Percentiles rank a stretch among this genome's conserved stretches.
Evolutionary conservation across 2,113 vertebrate species (phyloP).

Genomic region (Tychaedon coryphoeus): DNA sequence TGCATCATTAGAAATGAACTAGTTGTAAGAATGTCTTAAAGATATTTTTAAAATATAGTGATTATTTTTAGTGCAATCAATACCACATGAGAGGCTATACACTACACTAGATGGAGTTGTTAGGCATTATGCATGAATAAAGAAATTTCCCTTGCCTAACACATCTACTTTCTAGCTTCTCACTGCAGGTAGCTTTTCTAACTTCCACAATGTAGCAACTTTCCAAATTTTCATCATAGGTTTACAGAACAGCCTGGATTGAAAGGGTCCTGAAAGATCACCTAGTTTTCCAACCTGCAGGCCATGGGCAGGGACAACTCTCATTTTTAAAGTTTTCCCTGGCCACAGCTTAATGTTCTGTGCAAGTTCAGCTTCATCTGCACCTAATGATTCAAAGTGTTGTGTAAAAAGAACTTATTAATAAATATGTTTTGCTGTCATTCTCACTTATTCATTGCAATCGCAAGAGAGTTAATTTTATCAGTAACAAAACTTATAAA

Average conservation of each 20-base stretch:
- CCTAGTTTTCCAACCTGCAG: neutral
- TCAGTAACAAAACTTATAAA: neutral
- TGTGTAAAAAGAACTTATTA: neutral
- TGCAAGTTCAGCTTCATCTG: neutral
- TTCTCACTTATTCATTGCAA: neutral
- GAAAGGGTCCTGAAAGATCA: neutral
- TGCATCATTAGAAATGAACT: neutral
- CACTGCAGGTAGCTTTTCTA: neutral
- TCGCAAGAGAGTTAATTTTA: neutral
- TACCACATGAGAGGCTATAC: neutral
- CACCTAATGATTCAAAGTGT: neutral
- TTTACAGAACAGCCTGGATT: neutral
- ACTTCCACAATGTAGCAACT: neutral
- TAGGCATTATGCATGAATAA: neutral
- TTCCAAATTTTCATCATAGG: neutral
- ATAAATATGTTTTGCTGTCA: neutral
- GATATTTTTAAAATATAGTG: neutral
- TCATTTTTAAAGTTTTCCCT: neutral
- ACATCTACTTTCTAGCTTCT: neutral
- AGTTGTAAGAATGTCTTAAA: neutral
- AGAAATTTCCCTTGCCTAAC: conserved; percentile 5
- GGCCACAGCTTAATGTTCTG: neutral
- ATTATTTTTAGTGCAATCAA: conserved; percentile 8
- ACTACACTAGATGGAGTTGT: neutral
- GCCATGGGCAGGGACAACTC: neutral